Evolutionary conservation across 2,888 invertebrate species (phyloP), one percentile per base, ranked within the genome.

Genomic region (Cantharis rufa): DNA sequence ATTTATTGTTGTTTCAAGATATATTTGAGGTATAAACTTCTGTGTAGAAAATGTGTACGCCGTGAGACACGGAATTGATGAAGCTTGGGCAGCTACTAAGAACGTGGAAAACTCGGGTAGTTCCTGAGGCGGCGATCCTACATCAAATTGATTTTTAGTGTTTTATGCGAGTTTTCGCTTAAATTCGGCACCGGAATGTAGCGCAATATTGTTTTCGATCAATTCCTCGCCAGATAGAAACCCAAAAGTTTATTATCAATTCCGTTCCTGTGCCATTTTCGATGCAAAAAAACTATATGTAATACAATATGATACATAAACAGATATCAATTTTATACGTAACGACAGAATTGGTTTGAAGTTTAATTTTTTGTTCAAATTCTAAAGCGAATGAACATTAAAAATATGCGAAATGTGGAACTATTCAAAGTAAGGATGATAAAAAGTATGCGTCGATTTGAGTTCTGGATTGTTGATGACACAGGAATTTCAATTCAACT

Each of bases 131-230:
- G 74, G 72, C 69, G 74, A 74, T 72, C 78, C 72, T 72, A 75
- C 75, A 75, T 75, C 64, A 78, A 78, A 78, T 78, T 75, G 78
- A 78, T 78, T 78, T 78, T 78, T 75, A 72, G 78, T 72, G 78
- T 75, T 78, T 78, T 75, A 72, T 63, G 78, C 27, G 74, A 72
- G 78, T 72, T 72, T 70, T 75, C 72, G 74, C 71, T 70, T 68
- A 70, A 77, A 74, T 69, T 70, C 32, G 75, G 62, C 70, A 71
- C 70, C 69, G 69, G 69, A 69, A 75, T 72, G 68, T 70, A 72
- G 75, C 69, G 70, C 78, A 72, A 78, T 78, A 78, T 78, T 75
- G 75, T 70, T 77, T 72, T 72, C 72, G 68, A 75, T 78, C 78
- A 70, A 78, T 78, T 32, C 32, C 32, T 32, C 32, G 32, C 32